A percentile compares a stretch with the other conserved stretches of the same genome.
Evolutionary conservation across 2,888 invertebrate species (phyloP).

Genomic region (Epinotia demarniana): DNA sequence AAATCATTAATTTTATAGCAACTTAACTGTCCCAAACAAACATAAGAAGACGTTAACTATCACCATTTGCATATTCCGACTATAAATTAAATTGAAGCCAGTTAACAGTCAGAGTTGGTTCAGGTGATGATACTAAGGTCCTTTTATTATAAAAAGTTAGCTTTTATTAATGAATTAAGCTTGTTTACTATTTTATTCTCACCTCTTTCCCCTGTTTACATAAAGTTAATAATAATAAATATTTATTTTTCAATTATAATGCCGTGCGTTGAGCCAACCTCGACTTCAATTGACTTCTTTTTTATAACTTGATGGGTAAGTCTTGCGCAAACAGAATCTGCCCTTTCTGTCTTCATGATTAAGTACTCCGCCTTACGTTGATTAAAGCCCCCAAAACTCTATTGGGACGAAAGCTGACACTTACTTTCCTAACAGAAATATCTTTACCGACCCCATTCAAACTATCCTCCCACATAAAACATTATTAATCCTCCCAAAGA

Average conservation of each 20-base stretch:
- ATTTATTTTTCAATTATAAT: too few relatives aligned
- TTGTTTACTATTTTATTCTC: background rate
- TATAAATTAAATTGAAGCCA: slow-evolving; percentile 39
- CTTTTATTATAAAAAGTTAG: background rate
- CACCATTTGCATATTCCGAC: slow-evolving; percentile 42
- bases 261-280: too few relatives aligned
- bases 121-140: slow-evolving; percentile 1
- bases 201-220: background rate
- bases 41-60: slow-evolving; percentile 35
- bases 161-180: background rate
- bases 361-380: slow-evolving; percentile 29
- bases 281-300: background rate
- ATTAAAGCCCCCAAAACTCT: slow-evolving; percentile 40
- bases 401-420: slow-evolving; percentile 44
- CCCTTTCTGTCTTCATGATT: slow-evolving; percentile 22
- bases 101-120: background rate
- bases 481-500: slow-evolving; percentile 64
- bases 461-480: slow-evolving; percentile 71
- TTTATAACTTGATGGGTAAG: background rate
- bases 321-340: slow-evolving; percentile 5
- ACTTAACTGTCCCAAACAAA: slow-evolving; percentile 42
- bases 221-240: background rate
- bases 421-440: slow-evolving; percentile 43
- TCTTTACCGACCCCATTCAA: slow-evolving; percentile 57
- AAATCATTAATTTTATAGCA: slow-evolving; percentile 42